Evolutionary conservation across 2,797 vertebrate genomes (phyloP), one percentile per base, ranked within the genome.

Genomic region (Crotalus adamanteus): DNA sequence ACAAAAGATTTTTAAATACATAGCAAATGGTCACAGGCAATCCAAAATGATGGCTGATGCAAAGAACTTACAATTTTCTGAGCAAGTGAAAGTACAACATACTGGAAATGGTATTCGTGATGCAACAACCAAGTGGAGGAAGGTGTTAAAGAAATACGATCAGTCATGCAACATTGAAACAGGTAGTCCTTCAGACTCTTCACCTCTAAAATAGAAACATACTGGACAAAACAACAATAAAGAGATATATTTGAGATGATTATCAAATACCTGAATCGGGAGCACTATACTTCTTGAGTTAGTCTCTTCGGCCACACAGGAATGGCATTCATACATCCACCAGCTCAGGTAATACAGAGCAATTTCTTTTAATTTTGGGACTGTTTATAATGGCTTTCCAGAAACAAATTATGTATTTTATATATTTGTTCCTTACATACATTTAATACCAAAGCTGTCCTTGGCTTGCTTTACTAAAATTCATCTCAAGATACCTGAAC

Each of bases 51-150:
- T 42, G 7, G n/a, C 0, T 7, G 56, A 87, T 60, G 13, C 26
- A 22, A 2, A 8, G 51, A 28, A 0, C 0, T 69, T 97, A 99
- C 99, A 98, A 95, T 97, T 97, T 96, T 98, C 95, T 93, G 97
- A 47, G 98, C 97, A 94, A 99, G 95, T 0, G 94, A 93, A 57
- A 99, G 97, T 57, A 98, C 97, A 56, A 98, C 97, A 96, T 98
- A 99, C 90, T 99, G 98, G 90, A 99, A 98, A 94, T 99, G 98
- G 97, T 98, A 98, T 78, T 99, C 99, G 0, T 99, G 99, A 87
- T 97, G 98, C 69, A 99, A 97, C 86, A 99, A 97, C 99, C 99
- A 99, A 0, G 96, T 97, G 26, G 97, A 98, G 95, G 96, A 96
- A 59, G 98, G 97, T 89, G 98, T 98, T 93, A 99, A 93, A 4